Percentiles rank a stretch among this genome's conserved stretches.
Evolutionary conservation across 2,113 vertebrate species (phyloP).

Genomic region (Hippolais icterina): DNA sequence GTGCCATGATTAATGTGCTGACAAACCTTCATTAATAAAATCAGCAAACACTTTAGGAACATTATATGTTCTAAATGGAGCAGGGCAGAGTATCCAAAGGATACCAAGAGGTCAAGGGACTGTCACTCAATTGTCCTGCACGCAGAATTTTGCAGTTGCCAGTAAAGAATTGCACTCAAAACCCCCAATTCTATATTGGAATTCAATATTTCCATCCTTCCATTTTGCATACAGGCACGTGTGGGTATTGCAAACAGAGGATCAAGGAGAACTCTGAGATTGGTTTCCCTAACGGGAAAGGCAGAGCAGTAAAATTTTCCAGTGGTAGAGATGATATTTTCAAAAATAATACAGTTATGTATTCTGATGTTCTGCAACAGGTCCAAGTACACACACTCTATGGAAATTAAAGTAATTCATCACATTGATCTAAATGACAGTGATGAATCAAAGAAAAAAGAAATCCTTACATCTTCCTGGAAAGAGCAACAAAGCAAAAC

Average conservation of each 20-base stretch:
- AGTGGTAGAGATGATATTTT: background rate
- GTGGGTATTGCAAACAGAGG: background rate
- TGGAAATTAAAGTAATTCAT: constrained; percentile 85
- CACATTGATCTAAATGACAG: constrained; percentile 66
- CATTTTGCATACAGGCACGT: background rate
- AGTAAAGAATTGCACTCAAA: background rate
- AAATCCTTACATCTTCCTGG: constrained; percentile 61
- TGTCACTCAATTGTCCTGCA: background rate
- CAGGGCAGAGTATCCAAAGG: background rate
- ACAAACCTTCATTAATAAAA: background rate
- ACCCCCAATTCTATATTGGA: background rate
- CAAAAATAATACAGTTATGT: background rate
- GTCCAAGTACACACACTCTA: constrained; percentile 75
- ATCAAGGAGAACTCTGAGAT: background rate
- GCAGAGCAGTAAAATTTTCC: background rate
- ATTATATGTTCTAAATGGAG: background rate
- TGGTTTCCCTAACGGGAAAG: background rate
- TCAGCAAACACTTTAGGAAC: background rate
- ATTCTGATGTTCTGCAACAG: constrained; percentile 7
- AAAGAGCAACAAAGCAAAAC: constrained; percentile 50
- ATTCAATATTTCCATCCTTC: background rate
- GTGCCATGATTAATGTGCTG: background rate
- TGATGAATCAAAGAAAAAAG: constrained; percentile 65
- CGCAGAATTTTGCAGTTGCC: background rate
- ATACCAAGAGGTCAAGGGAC: background rate